Evolutionary conservation across 2,888 invertebrate species (phyloP), one percentile per base, ranked within the genome.

Genomic region (Agonopterix heracliana): DNA sequence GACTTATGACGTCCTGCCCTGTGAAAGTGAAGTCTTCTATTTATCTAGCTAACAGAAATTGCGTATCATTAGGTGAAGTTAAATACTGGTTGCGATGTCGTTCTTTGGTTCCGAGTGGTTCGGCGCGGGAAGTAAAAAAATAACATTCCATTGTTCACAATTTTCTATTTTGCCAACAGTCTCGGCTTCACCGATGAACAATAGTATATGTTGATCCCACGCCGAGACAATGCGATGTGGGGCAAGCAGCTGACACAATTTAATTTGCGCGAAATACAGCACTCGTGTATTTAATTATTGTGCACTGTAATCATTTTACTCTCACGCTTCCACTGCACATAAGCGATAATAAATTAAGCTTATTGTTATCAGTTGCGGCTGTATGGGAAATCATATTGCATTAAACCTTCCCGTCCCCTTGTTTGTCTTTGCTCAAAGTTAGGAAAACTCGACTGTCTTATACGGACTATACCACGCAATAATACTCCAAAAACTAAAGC

Each of bases 231-330:
- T 87, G 66, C 78, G 68, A 85, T 81, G 85, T 87, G 80, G 86
- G 80, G 78, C 83, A 84, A 78, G 77, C 77, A 78, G 74, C 81
- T 85, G 86, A 84, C 86, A 88, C 84, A 81, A 85, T 85, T 87
- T 74, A 78, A 80, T 85, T 82, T 79, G 75, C 73, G 71, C 76
- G 73, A 79, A 81, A 75, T 69, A 74, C 66, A 59, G 66, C 60
- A 56, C 58, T 61, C 61, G 60, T 61, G 64, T 67, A 68, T 64
- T 74, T 71, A 66, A 71, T 54, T 47, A 47, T 69, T 71, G 66
- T 71, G 65, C 64, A 64, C 57, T 63, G 71, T 69, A 67, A 63
- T 66, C 64, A 61, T 63, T 71, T 63, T 69, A 70, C 61, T 82
- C 78, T 68, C 78, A 81, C 78, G 78, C 71, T 78, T 75, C 77